phyloP scores from a whole-genome alignment of 2,888 invertebrate species.

The Caenorhabditis panamensis region DNA sequence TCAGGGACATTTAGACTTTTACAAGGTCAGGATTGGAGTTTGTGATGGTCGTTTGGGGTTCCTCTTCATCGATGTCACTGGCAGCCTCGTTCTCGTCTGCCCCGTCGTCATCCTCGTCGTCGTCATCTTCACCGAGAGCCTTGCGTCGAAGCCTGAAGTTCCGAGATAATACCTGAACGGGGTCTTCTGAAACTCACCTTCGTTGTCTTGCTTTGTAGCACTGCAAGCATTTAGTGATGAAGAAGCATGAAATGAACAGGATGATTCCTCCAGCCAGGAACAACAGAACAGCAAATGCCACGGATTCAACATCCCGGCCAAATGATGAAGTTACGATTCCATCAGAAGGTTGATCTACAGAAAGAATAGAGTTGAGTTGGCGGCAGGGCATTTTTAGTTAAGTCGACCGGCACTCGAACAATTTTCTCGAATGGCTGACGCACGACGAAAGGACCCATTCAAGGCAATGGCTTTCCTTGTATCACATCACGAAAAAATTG shows the following conservation, averaged over 20 bases:
- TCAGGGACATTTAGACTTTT: constrained; percentile 39
- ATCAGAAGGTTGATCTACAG: constrained; percentile 33
- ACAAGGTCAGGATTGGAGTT: constrained; percentile 48
- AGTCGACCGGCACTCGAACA: neutral
- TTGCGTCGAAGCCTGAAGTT: constrained; percentile 61
- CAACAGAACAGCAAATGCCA: constrained; percentile 63
- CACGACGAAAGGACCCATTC: constrained; percentile 14
- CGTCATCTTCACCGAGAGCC: constrained; percentile 67
- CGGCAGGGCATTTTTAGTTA: neutral
- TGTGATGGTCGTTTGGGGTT: constrained; percentile 35
- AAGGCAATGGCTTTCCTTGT: constrained; percentile 15
- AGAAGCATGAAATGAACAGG: constrained; percentile 67
- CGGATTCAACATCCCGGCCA: constrained; percentile 68
- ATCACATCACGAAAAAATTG: constrained; percentile 15
- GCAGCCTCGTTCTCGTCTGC: constrained; percentile 38
- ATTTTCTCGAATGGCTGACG: constrained; percentile 8
- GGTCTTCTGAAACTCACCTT: constrained; percentile 57
- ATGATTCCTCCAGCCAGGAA: constrained; percentile 66
- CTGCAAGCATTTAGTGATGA: constrained; percentile 69
- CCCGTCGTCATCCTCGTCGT: constrained; percentile 55
- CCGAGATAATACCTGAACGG: neutral
- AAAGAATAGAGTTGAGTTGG: neutral
- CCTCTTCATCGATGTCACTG: constrained; percentile 55
- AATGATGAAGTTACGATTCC: constrained; percentile 64
- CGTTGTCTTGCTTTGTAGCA: constrained; percentile 69